A percentile compares a stretch with the other conserved stretches of the same genome.
These are phyloP conservation scores for Mythimna ferrago DNA, from an alignment of 2,888 invertebrate species.

Conservation along the genomic window DNA sequence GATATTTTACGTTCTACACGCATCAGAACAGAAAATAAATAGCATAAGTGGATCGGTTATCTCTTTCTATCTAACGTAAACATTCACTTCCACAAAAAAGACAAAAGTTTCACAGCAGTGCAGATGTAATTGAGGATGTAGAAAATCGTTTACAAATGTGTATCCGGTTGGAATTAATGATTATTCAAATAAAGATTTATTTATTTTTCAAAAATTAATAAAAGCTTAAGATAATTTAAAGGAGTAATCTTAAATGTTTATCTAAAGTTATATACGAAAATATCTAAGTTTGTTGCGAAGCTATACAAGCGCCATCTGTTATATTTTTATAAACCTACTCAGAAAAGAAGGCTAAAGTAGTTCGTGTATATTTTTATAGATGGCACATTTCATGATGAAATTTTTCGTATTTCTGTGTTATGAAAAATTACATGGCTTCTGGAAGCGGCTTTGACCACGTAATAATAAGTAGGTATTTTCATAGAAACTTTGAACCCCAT, in stretches of 20 bases:
- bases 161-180: not conserved
- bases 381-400: constrained; percentile 13
- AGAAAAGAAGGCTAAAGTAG: not conserved
- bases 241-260: not conserved
- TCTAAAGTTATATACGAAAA: not conserved
- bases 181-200: no score
- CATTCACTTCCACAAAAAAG: not conserved
- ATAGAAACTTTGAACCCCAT: no score
- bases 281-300: no score
- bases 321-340: not conserved
- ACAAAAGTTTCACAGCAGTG: constrained; percentile 45
- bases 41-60: constrained; percentile 33
- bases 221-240: no score
- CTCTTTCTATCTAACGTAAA: constrained; percentile 40
- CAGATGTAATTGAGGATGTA: constrained; percentile 37
- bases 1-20: constrained; percentile 31
- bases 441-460: no score
- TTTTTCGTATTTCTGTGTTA: no score
- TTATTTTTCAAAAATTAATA: no score
- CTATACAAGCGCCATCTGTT: constrained; percentile 26
- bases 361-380: constrained; percentile 8
- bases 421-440: no score
- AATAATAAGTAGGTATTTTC: no score
- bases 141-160: not conserved
- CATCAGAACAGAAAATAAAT: constrained; percentile 12